Evolutionary conservation across 2,888 invertebrate species (phyloP), one percentile per base, ranked within the genome.

Genomic region (Plagodis pulveraria): DNA sequence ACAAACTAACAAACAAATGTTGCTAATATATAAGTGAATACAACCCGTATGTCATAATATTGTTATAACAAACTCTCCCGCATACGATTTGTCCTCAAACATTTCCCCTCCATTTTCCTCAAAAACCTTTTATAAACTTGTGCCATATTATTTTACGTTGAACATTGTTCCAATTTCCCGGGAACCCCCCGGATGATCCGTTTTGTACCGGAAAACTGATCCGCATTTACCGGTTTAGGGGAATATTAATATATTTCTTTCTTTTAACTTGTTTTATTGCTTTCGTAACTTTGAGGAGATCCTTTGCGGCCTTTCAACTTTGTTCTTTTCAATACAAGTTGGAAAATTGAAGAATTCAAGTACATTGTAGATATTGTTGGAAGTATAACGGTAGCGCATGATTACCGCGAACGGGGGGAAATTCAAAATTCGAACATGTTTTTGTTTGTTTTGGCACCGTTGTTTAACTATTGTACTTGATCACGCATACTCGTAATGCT

Each of bases 221-320:
- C 69, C 64, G 66, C 67, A 72, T 71, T 73, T 72, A 70, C 69
- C 60, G 63, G 68, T 67, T 74, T 69, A 58, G 62, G 56, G 50
- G 65, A 70, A 70, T 73, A 71, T 73, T 77, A 74, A 71, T 73
- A 72, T 63, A 55, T 70, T 66, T 58, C 58, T 64, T 64, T 59
- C 50, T 44, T 69, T 65, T 65, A 74, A 74, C 70, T 72, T 68
- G 56, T 74, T 72, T 75, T 72, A 77, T 78, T 77, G 69, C 67
- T 72, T 70, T 56, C 48, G 22, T 47, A 74, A 78, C 69, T 77
- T 78, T 71, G 44, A 46, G 63, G 56, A 60, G 60, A 58, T 58
- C 56, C 53, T 60, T 64, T 55, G 43, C 43, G 50, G 45, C 42
- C 49, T 45, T 52, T 35, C 34, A 33, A 41, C 66, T 67, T 70